phyloP scores from a whole-genome alignment of 1,140 invertebrate genomes.

The Phymorhynchus buccinoides region DNA sequence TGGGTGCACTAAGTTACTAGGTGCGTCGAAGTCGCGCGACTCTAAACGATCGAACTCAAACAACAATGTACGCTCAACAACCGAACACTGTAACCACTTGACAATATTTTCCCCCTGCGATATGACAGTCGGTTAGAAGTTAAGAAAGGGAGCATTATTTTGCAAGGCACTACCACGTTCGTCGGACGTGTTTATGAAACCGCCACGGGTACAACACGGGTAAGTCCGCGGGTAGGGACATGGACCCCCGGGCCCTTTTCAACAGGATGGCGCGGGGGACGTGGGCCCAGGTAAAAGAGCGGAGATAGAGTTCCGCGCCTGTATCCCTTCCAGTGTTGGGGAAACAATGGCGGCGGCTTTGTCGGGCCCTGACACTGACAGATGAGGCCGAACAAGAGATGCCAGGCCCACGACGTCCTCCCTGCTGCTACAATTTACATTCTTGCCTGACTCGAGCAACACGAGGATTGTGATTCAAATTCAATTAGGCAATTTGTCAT shows the following conservation, averaged over 20 bases:
- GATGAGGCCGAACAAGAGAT: slow-evolving; percentile 7
- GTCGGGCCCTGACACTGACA: slow-evolving; percentile 1
- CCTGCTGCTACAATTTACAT: slow-evolving; percentile 25
- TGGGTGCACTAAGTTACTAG: no score
- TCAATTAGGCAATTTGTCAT: slow-evolving; percentile 32
- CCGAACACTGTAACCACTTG: no score
- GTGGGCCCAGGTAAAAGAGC: not conserved
- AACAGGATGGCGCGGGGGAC: not conserved
- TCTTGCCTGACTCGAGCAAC: slow-evolving; percentile 28
- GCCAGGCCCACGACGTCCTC: not conserved
- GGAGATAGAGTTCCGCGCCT: not conserved
- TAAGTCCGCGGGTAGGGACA: not conserved
- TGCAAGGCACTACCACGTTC: no score
- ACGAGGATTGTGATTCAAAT: slow-evolving; percentile 33
- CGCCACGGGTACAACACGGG: not conserved
- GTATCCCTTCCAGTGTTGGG: not conserved
- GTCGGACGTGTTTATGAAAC: no score
- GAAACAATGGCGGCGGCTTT: not conserved
- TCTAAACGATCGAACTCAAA: no score
- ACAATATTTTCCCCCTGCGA: no score
- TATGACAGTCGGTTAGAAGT: no score
- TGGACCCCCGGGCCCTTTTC: not conserved
- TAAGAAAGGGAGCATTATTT: no score
- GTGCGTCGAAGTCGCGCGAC: no score
- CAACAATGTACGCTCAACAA: no score